Evolutionary conservation across 1,140 invertebrate species (phyloP).

Genomic region (Acromyrmex charruanus): DNA sequence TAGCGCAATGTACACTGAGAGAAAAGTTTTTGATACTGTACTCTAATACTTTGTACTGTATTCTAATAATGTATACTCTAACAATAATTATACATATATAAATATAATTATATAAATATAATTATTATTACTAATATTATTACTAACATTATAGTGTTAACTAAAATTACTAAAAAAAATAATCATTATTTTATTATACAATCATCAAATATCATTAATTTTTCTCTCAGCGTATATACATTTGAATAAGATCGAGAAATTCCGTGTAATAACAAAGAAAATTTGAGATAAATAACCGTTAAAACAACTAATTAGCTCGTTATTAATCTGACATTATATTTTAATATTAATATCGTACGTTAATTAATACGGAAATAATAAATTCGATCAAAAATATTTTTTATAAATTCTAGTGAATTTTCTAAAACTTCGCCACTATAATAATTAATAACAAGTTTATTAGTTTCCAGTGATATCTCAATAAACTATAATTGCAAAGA

Average conservation of each 20-base stretch:
- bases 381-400: background rate
- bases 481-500: background rate
- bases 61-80: too few relatives aligned
- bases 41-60: too few relatives aligned
- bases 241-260: background rate
- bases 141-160: too few relatives aligned
- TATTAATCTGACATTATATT: background rate
- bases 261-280: background rate
- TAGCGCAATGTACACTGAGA: too few relatives aligned
- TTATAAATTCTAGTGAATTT: background rate
- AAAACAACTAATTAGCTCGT: background rate
- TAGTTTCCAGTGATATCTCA: background rate
- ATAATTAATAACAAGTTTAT: background rate
- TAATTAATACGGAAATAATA: conserved; percentile 2
- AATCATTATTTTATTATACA: too few relatives aligned
- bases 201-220: too few relatives aligned
- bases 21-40: too few relatives aligned
- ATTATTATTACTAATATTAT: too few relatives aligned
- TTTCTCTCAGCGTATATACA: background rate
- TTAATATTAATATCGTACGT: background rate
- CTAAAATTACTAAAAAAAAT: too few relatives aligned
- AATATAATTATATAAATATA: too few relatives aligned
- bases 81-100: too few relatives aligned
- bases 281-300: background rate
- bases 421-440: background rate